Percentiles rank a stretch among this genome's conserved stretches.
phyloP scores from a whole-genome alignment of 2,888 invertebrate genomes.

The Xylota segnis region DNA sequence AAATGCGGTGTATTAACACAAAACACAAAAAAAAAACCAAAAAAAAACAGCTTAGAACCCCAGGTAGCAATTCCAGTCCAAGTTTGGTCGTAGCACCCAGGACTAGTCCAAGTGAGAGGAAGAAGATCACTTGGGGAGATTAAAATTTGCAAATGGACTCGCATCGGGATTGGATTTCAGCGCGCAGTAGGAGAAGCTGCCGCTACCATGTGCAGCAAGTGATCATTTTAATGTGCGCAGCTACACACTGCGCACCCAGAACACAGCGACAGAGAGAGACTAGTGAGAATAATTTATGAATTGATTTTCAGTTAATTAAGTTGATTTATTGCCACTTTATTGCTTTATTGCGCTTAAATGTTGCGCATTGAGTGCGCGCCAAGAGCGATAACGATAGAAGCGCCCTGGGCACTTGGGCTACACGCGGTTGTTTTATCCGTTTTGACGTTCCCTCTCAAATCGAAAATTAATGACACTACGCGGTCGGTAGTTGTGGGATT shows the following conservation, averaged over 20 bases:
- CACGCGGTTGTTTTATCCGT: constrained; percentile 51
- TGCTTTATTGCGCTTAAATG: constrained; percentile 80
- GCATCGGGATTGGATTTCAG: constrained; percentile 68
- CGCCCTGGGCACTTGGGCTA: constrained; percentile 39
- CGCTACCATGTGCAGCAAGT: constrained; percentile 54
- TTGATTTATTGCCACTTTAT: constrained; percentile 82
- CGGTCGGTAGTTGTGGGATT: constrained; percentile 48
- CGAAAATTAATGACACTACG: constrained; percentile 56
- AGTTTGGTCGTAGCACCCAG: constrained; percentile 10
- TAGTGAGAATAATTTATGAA: constrained; percentile 80
- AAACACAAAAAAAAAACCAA: constrained; percentile 11
- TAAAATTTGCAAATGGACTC: constrained; percentile 75
- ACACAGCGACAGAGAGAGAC: constrained; percentile 47
- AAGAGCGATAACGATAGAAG: constrained; percentile 53
- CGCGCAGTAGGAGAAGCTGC: constrained; percentile 51
- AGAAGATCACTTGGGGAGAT: constrained; percentile 74
- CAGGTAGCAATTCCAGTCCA: constrained; percentile 33
- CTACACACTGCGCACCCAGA: constrained; percentile 68
- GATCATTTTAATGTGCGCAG: constrained; percentile 75
- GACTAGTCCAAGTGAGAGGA: constrained; percentile 63
- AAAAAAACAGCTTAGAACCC: constrained; percentile 30
- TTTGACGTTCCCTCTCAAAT: constrained; percentile 49
- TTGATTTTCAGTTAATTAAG: constrained; percentile 83
- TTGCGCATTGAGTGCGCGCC: constrained; percentile 78
- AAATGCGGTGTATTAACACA: constrained; percentile 13